These are phyloP conservation scores for Drosophila pseudoananassae DNA, from an alignment of 1,140 invertebrate species.

Conservation along the genomic window DNA sequence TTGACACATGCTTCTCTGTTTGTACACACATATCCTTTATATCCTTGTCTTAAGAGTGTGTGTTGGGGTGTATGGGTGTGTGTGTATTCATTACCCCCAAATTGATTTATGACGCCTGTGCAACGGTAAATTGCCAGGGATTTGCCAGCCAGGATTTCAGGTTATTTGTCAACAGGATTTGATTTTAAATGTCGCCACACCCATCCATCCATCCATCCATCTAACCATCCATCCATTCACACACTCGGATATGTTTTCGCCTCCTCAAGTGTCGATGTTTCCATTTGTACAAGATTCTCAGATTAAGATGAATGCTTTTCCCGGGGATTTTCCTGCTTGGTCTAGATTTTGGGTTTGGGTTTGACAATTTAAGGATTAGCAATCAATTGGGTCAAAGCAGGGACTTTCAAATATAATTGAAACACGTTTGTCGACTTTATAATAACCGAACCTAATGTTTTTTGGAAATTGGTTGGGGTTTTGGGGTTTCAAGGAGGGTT, in stretches of 20 bases:
- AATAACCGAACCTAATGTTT: not conserved
- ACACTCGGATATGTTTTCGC: constrained; percentile 26
- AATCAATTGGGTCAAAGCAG: constrained; percentile 40
- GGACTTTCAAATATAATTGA: constrained; percentile 5
- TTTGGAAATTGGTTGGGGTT: no score
- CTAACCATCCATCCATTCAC: constrained; percentile 10
- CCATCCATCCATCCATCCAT: constrained; percentile 1
- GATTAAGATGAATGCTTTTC: constrained; percentile 48
- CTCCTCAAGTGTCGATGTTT: constrained; percentile 42
- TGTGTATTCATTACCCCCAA: constrained; percentile 54
- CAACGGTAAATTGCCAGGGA: constrained; percentile 47
- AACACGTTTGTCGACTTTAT: not conserved
- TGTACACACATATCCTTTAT: not conserved
- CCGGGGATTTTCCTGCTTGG: not conserved
- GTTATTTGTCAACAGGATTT: constrained; percentile 66
- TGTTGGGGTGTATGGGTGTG: constrained; percentile 18
- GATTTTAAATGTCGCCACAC: constrained; percentile 52
- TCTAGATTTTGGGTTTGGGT: not conserved
- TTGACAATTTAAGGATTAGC: constrained; percentile 20
- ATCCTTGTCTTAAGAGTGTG: constrained; percentile 4
- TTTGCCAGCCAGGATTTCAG: constrained; percentile 46
- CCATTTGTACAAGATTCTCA: constrained; percentile 36
- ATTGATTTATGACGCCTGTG: constrained; percentile 66
- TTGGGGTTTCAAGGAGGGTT: not conserved
- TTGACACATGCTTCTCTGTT: constrained; percentile 31